phyloP scores from a whole-genome alignment of 2,797 vertebrate species.

The Coregonus suidteri region DNA sequence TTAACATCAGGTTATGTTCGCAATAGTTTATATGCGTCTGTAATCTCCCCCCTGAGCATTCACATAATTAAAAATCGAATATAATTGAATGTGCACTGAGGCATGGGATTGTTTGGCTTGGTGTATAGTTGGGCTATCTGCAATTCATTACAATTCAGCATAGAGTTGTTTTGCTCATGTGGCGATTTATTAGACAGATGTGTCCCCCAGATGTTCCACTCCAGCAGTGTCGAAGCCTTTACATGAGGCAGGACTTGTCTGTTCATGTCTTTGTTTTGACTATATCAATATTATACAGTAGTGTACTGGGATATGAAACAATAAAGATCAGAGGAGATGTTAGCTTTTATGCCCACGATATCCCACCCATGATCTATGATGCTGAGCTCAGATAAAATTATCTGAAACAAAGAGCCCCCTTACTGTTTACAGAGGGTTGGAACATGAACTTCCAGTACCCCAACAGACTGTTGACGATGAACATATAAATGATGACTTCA shows the following conservation, averaged over 20 bases:
- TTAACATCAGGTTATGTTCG: neutral
- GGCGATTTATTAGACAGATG: neutral
- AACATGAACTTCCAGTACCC: neutral
- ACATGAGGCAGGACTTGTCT: neutral
- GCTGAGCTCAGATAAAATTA: neutral
- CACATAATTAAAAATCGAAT: neutral
- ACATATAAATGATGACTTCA: neutral
- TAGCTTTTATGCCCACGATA: neutral
- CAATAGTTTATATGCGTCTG: neutral
- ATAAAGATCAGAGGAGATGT: neutral
- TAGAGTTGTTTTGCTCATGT: neutral
- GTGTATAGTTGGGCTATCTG: neutral
- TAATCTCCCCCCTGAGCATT: neutral
- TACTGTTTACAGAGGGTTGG: neutral
- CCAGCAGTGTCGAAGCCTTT: neutral
- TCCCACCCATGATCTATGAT: neutral
- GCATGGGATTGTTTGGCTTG: neutral
- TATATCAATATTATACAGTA: neutral
- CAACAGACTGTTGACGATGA: neutral
- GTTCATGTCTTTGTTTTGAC: neutral
- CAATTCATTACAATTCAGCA: constrained; percentile 4
- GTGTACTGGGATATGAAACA: neutral
- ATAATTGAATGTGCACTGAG: neutral
- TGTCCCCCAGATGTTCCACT: neutral
- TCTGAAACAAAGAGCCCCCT: neutral